A percentile compares a stretch with the other conserved stretches of the same genome.
phyloP scores from a whole-genome alignment of 2,113 vertebrate species.

The Trichechus manatus region DNA sequence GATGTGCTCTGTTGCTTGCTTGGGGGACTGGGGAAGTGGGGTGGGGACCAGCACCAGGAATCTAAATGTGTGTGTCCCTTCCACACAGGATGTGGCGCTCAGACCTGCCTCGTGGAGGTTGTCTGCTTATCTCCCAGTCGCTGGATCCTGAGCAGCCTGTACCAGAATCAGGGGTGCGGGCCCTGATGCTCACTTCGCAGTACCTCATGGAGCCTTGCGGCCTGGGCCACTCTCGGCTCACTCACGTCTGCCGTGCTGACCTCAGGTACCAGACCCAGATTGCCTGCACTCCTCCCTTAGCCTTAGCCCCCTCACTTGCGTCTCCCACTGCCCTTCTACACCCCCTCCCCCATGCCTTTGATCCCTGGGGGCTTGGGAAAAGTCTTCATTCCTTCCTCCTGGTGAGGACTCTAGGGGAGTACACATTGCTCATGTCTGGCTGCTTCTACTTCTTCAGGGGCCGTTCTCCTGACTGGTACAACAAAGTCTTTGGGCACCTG shows the following conservation, averaged over 20 bases:
- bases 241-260: slow-evolving; percentile 92
- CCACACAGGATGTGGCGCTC: slow-evolving; percentile 88
- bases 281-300: background rate
- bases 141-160: slow-evolving; percentile 89
- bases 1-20: background rate
- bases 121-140: slow-evolving; percentile 90
- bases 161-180: slow-evolving; percentile 89
- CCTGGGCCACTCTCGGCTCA: slow-evolving; percentile 89
- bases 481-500: slow-evolving; percentile 93
- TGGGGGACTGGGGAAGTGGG: background rate
- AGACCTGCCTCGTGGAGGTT: slow-evolving; percentile 89
- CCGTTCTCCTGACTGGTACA: slow-evolving; percentile 95
- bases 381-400: background rate
- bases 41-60: background rate
- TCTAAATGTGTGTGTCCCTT: background rate
- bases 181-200: slow-evolving; percentile 90
- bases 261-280: slow-evolving; percentile 87
- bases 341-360: background rate
- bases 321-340: background rate
- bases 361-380: background rate
- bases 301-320: background rate
- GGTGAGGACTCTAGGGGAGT: background rate
- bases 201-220: slow-evolving; percentile 91
- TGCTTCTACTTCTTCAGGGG: slow-evolving; percentile 86
- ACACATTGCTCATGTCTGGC: background rate